phyloP scores from a whole-genome alignment of 2,113 vertebrate genomes.

The Grammomys dolichurus region DNA sequence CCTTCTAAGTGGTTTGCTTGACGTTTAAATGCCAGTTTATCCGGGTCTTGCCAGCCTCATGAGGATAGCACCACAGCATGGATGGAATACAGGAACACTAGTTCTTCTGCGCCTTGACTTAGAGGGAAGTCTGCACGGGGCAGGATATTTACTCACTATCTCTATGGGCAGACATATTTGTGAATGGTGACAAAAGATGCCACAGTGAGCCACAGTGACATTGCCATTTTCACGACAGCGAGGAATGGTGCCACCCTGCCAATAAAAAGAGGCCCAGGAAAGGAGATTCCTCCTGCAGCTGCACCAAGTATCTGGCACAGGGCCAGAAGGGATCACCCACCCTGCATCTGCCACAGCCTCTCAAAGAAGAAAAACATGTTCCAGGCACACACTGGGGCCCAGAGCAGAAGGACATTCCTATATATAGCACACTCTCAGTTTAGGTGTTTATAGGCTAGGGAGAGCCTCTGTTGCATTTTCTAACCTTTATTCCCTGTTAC shows the following conservation, averaged over 20 bases:
- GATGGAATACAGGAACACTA: not conserved
- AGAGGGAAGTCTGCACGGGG: not conserved
- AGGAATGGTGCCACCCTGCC: not conserved
- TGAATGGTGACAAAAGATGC: not conserved
- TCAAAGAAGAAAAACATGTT: not conserved
- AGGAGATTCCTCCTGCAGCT: not conserved
- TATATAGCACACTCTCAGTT: conserved; percentile 45
- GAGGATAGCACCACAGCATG: not conserved
- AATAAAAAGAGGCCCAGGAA: not conserved
- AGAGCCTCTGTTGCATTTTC: not conserved
- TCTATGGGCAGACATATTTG: not conserved
- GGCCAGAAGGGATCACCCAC: not conserved
- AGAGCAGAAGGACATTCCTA: not conserved
- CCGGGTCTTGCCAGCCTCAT: not conserved
- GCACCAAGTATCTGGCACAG: not conserved
- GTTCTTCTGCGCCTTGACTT: not conserved
- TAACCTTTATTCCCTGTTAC: not conserved
- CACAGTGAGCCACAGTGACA: not conserved
- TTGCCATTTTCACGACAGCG: not conserved
- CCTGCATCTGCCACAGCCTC: not conserved
- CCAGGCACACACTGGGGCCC: not conserved
- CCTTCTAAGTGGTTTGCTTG: not conserved
- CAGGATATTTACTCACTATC: not conserved
- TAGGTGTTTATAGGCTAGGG: conserved; percentile 45
- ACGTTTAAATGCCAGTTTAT: not conserved